These are phyloP conservation scores for Phrynocephalus vlangalii DNA, from an alignment of 2,797 vertebrate genomes.

Conservation along the genomic window DNA sequence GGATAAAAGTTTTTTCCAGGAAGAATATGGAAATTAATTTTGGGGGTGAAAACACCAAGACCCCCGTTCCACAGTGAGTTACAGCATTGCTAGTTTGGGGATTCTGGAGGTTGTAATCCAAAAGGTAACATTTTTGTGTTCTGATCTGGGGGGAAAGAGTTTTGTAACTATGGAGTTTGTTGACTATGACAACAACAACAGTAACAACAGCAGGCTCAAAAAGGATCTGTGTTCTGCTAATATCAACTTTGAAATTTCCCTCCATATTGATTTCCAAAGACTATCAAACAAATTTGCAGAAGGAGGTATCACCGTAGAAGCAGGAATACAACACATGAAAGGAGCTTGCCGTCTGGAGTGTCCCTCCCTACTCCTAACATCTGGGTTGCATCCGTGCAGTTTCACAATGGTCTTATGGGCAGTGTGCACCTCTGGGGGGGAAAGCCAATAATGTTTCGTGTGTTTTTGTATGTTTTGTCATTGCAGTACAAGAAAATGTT, in stretches of 20 bases:
- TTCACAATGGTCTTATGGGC: not conserved
- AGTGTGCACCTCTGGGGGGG: conserved; percentile 3
- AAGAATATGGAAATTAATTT: too few species aligned
- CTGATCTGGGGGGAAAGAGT: not conserved
- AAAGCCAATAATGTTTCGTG: not conserved
- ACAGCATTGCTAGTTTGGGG: too few species aligned
- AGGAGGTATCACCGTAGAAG: not conserved
- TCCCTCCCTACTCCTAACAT: not conserved
- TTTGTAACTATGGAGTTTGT: not conserved
- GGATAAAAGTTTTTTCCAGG: not conserved
- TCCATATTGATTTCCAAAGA: not conserved
- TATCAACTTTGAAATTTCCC: not conserved
- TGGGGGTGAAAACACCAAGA: too few species aligned
- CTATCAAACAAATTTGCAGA: not conserved
- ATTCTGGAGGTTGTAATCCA: too few species aligned
- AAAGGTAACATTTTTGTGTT: too few species aligned
- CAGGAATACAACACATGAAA: too few species aligned
- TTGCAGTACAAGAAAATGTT: conserved; percentile 92
- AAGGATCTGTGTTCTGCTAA: not conserved
- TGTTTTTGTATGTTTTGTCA: conserved; percentile 47
- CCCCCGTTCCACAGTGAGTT: too few species aligned
- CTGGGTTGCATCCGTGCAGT: not conserved
- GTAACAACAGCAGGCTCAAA: too few species aligned
- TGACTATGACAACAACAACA: too few species aligned
- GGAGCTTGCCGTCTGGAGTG: not conserved